Evolutionary conservation across 2,888 invertebrate genomes (phyloP).

Genomic region (Deladenus siricidicola): DNA sequence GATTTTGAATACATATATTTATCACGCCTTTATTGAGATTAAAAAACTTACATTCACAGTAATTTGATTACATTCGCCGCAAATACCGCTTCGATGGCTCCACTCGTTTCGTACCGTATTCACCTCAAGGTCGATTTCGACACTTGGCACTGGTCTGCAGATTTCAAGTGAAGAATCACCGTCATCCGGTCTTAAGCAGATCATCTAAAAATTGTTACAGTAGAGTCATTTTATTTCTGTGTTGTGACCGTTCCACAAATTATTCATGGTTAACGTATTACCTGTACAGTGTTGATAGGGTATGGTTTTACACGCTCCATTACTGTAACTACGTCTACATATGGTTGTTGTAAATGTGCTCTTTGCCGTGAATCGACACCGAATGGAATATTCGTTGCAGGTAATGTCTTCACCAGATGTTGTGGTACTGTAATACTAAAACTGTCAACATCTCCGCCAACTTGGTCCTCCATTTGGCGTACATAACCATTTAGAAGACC

Average conservation of each 20-base stretch:
- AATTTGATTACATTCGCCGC: constrained; percentile 47
- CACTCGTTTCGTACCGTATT: constrained; percentile 23
- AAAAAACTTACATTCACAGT: constrained; percentile 22
- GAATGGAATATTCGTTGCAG: no score
- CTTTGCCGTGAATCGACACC: no score
- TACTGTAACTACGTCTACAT: background rate
- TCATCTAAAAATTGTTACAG: constrained; percentile 17
- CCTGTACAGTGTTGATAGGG: constrained; percentile 21
- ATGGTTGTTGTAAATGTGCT: no score
- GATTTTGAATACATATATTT: background rate
- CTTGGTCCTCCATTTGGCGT: constrained; percentile 25
- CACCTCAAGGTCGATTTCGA: constrained; percentile 24
- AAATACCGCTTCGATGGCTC: constrained; percentile 28
- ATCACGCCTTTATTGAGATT: background rate
- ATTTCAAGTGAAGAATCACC: constrained; percentile 19
- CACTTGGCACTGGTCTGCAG: constrained; percentile 37
- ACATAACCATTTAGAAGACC: constrained; percentile 24
- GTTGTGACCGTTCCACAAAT: background rate
- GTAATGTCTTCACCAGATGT: no score
- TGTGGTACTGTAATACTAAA: constrained; percentile 44
- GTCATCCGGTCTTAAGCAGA: constrained; percentile 10
- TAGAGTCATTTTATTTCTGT: background rate
- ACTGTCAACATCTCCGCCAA: constrained; percentile 36
- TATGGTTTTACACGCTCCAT: constrained; percentile 30
- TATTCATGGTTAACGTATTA: background rate